Evolutionary conservation across 2,888 invertebrate genomes (phyloP).

Genomic region (Cryptocephalus moraei): DNA sequence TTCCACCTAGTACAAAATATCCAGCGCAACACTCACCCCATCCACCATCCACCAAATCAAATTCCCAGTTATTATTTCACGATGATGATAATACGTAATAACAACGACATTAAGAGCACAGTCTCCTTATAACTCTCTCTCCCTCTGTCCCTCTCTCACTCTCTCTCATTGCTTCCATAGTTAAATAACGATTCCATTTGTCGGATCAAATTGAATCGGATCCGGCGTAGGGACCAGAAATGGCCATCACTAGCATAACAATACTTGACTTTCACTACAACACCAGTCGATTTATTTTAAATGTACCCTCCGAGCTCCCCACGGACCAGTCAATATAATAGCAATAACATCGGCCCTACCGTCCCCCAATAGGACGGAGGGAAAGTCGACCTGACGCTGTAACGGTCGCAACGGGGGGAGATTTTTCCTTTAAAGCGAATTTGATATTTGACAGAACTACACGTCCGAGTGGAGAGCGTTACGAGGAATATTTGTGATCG

Average conservation of each 20-base stretch:
- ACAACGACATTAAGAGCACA: too few species aligned
- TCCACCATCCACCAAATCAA: too few species aligned
- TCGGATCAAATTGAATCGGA: slow-evolving; percentile 34
- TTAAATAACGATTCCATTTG: slow-evolving; percentile 13
- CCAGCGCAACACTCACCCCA: too few species aligned
- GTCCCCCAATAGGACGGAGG: slow-evolving; percentile 28
- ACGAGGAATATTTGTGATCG: too few species aligned
- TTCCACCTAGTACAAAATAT: too few species aligned
- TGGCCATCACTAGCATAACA: slow-evolving; percentile 37
- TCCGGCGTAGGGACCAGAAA: slow-evolving; percentile 31
- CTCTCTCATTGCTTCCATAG: too few species aligned
- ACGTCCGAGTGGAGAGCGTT: too few species aligned
- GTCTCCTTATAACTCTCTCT: too few species aligned
- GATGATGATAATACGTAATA: too few species aligned
- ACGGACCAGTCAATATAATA: slow-evolving; percentile 42
- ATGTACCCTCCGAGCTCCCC: slow-evolving; percentile 35
- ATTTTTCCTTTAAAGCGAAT: background rate
- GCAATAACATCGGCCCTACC: slow-evolving; percentile 39
- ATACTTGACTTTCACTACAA: slow-evolving; percentile 32
- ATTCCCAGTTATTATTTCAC: too few species aligned
- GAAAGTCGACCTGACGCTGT: slow-evolving; percentile 8
- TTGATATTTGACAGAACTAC: too few species aligned
- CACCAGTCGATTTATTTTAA: slow-evolving; percentile 39
- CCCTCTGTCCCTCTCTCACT: too few species aligned
- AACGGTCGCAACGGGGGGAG: background rate